A percentile compares a stretch with the other conserved stretches of the same genome.
Evolutionary conservation across 2,113 vertebrate species (phyloP).

Genomic region (Poeciliopsis occidentalis): DNA sequence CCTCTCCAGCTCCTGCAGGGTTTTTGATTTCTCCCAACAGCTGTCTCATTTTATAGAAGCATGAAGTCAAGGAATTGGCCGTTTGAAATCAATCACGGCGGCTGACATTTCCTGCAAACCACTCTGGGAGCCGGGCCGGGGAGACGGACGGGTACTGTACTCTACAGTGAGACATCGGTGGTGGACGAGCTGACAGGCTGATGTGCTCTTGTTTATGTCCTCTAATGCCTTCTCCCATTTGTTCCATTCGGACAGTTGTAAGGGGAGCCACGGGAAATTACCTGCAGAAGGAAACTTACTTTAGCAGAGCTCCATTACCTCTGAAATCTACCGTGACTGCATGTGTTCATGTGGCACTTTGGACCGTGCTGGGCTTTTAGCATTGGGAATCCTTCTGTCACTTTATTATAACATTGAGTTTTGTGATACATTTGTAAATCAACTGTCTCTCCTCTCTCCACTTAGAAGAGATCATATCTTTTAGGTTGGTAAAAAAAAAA

Average conservation of each 20-base stretch:
- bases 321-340: slow-evolving; percentile 61
- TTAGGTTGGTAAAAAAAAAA: too few relatives aligned
- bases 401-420: too few relatives aligned
- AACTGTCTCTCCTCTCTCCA: too few relatives aligned
- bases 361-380: not conserved
- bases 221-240: slow-evolving; percentile 83
- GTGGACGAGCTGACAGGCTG: slow-evolving; percentile 82
- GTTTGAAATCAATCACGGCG: slow-evolving; percentile 86
- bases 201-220: slow-evolving; percentile 88
- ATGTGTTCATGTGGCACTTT: not conserved
- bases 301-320: slow-evolving; percentile 81
- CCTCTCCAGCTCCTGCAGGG: slow-evolving; percentile 83
- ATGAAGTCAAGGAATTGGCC: slow-evolving; percentile 86
- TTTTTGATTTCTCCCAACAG: slow-evolving; percentile 87
- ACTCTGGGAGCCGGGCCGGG: slow-evolving; percentile 78
- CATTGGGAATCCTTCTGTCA: too few relatives aligned
- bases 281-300: slow-evolving; percentile 81
- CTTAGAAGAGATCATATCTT: too few relatives aligned
- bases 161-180: slow-evolving; percentile 72
- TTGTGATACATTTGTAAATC: too few relatives aligned
- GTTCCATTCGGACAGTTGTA: slow-evolving; percentile 68
- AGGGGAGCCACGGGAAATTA: slow-evolving; percentile 83
- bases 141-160: not conserved
- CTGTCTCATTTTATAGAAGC: slow-evolving; percentile 90
- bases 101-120: slow-evolving; percentile 89